phyloP scores from a whole-genome alignment of 1,140 invertebrate species.

The Leptonema lineaticorne region DNA sequence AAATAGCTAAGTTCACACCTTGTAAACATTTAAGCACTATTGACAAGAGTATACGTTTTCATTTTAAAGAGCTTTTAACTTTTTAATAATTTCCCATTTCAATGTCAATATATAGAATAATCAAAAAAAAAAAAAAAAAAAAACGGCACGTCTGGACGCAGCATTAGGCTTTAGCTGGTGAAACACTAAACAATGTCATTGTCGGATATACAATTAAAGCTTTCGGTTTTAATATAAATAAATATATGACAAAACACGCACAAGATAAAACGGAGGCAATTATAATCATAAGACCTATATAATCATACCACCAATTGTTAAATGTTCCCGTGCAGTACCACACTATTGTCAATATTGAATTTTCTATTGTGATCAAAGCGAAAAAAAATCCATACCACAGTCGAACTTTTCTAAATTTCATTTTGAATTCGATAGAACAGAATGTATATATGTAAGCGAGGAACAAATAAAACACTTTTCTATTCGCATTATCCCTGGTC shows the following conservation, averaged over 20 bases:
- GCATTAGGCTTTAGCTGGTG: constrained; percentile 10
- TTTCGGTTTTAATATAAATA: constrained; percentile 57
- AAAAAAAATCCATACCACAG: constrained; percentile 67
- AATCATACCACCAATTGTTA: constrained; percentile 61
- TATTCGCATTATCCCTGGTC: constrained; percentile 57
- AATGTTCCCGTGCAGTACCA: constrained; percentile 65
- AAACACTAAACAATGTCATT: constrained; percentile 28
- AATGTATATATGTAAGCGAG: constrained; percentile 71
- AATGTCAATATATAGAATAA: too few species aligned
- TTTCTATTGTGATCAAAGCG: constrained; percentile 64
- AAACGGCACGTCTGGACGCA: too few species aligned
- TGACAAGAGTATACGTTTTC: neutral
- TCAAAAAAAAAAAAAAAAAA: too few species aligned
- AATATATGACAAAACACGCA: constrained; percentile 57
- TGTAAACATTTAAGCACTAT: too few species aligned
- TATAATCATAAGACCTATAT: constrained; percentile 57
- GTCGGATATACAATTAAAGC: constrained; percentile 52
- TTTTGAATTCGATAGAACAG: constrained; percentile 72
- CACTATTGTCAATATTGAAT: constrained; percentile 61
- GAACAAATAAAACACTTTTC: constrained; percentile 61
- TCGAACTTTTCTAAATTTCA: constrained; percentile 69
- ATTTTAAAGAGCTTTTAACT: too few species aligned
- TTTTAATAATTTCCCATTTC: too few species aligned
- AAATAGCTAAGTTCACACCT: too few species aligned
- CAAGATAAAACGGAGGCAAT: constrained; percentile 53